A percentile compares a stretch with the other conserved stretches of the same genome.
Evolutionary conservation across 2,797 vertebrate species (phyloP).

Genomic region (Monodelphis domestica): DNA sequence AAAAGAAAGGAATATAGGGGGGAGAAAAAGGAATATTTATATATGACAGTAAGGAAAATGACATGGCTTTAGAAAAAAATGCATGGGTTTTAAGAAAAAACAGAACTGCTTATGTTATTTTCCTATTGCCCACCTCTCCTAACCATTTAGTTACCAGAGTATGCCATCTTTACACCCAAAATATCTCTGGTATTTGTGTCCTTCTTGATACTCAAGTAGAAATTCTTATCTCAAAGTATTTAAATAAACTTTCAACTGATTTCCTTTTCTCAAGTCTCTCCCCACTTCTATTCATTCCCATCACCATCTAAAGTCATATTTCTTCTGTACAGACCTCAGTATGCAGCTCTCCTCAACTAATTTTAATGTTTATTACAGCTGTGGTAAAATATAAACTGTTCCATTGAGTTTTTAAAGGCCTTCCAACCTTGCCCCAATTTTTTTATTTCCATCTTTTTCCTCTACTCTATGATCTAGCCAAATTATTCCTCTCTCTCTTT

Average conservation of each 20-base stretch:
- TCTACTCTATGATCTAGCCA: too few relatives aligned
- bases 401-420: too few relatives aligned
- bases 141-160: neutral
- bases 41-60: neutral
- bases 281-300: too few relatives aligned
- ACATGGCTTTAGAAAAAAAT: neutral
- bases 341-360: too few relatives aligned
- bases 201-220: neutral
- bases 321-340: too few relatives aligned
- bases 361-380: too few relatives aligned
- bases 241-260: neutral
- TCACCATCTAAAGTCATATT: too few relatives aligned
- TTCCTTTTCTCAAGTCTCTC: neutral
- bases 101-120: neutral
- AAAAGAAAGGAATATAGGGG: neutral
- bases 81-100: neutral
- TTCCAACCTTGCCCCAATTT: neutral
- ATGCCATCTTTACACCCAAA: neutral
- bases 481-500: too few relatives aligned
- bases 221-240: neutral
- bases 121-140: too few relatives aligned
- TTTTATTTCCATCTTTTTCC: too few relatives aligned
- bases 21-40: neutral
- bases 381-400: too few relatives aligned
- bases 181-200: neutral